Percentiles rank a stretch among this genome's conserved stretches.
These are phyloP conservation scores for Allolobophora icterica DNA, from an alignment of 2,888 invertebrate genomes.

Conservation along the genomic window DNA sequence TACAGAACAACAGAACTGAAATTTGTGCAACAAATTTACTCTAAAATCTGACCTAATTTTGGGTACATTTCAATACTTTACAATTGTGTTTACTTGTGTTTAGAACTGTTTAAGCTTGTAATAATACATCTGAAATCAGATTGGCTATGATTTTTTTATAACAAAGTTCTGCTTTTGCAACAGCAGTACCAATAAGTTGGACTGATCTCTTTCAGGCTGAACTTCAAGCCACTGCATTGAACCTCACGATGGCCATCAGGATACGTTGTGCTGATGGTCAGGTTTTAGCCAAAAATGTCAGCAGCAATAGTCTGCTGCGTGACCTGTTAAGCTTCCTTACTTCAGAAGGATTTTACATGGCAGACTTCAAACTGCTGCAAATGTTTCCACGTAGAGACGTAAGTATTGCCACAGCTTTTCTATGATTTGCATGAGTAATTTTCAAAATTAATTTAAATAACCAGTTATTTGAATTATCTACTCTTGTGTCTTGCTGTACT, in stretches of 20 bases:
- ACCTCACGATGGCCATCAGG: slow-evolving; percentile 70
- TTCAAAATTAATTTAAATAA: too few relatives aligned
- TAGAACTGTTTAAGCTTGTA: too few relatives aligned
- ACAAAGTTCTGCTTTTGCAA: background rate
- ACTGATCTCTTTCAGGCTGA: too few relatives aligned
- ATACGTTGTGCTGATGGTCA: slow-evolving; percentile 82
- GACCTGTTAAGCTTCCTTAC: slow-evolving; percentile 84
- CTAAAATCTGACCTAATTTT: too few relatives aligned
- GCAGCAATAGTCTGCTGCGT: slow-evolving; percentile 69
- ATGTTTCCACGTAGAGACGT: slow-evolving; percentile 95
- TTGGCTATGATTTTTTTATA: background rate
- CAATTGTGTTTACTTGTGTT: too few relatives aligned
- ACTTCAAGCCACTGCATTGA: too few relatives aligned
- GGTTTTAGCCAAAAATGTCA: slow-evolving; percentile 80
- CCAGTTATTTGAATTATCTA: too few relatives aligned
- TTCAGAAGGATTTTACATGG: slow-evolving; percentile 86
- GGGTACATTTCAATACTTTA: too few relatives aligned
- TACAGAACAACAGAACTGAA: too few relatives aligned
- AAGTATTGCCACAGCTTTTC: slow-evolving; percentile 65
- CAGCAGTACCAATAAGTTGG: slow-evolving; percentile 65
- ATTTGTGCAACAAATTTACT: too few relatives aligned
- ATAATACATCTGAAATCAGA: background rate
- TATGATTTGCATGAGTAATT: too few relatives aligned
- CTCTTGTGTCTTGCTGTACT: too few relatives aligned
- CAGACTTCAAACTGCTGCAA: slow-evolving; percentile 87